A percentile compares a stretch with the other conserved stretches of the same genome.
phyloP scores from a whole-genome alignment of 2,113 vertebrate genomes.

The Guaruba guarouba region DNA sequence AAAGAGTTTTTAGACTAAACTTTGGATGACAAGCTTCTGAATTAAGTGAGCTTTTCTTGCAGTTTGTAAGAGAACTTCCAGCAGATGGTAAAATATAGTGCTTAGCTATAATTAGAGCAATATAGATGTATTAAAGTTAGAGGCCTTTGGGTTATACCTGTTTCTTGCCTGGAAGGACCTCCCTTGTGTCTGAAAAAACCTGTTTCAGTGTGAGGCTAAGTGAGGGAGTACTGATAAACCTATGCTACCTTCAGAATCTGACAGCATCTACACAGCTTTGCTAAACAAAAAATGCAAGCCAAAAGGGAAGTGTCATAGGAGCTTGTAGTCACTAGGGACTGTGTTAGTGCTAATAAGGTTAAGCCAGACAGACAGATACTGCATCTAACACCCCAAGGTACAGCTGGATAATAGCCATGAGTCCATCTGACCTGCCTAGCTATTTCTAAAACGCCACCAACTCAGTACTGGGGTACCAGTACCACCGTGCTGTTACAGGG shows the following conservation, averaged over 20 bases:
- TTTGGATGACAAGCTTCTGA: background rate
- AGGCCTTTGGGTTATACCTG: background rate
- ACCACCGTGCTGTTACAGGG: background rate
- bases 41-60: background rate
- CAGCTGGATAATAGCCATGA: rapidly evolving
- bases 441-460: background rate
- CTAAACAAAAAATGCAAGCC: background rate
- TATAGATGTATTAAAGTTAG: background rate
- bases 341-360: background rate
- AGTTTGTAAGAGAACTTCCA: background rate
- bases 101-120: background rate
- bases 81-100: background rate
- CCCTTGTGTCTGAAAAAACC: background rate
- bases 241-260: background rate
- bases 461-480: background rate
- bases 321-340: background rate
- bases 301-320: background rate
- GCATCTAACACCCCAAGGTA: background rate
- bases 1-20: background rate
- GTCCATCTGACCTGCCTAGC: background rate
- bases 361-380: background rate
- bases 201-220: background rate
- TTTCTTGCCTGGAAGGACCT: background rate
- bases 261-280: background rate
- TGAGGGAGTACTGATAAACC: background rate